These are phyloP conservation scores for Congeria kusceri DNA, from an alignment of 2,888 invertebrate genomes.

Conservation along the genomic window DNA sequence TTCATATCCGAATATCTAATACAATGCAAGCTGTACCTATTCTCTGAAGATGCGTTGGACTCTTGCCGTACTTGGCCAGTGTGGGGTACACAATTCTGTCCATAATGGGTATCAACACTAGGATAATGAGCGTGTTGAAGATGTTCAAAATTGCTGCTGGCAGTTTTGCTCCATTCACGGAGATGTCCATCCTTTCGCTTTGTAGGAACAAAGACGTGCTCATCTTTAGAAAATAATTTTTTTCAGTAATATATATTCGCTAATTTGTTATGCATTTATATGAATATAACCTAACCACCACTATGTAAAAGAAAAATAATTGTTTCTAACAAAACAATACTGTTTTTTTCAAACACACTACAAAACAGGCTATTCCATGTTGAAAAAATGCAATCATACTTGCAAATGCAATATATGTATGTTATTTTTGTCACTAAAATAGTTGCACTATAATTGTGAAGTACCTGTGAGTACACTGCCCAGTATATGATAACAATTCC, in stretches of 20 bases:
- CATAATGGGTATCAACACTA: conserved; percentile 81
- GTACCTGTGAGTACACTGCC: conserved; percentile 79
- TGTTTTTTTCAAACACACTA: too few species aligned
- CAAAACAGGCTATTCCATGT: too few species aligned
- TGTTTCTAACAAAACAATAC: too few species aligned
- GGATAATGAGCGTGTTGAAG: conserved; percentile 80
- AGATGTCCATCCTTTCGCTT: conserved; percentile 79
- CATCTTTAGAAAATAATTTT: conserved; percentile 72
- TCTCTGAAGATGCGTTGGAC: conserved; percentile 78
- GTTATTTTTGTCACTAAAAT: too few species aligned
- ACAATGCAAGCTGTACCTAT: conserved; percentile 71
- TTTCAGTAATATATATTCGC: too few species aligned
- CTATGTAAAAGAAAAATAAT: too few species aligned
- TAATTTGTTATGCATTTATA: too few species aligned
- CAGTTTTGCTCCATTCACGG: conserved; percentile 69
- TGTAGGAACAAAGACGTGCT: conserved; percentile 81
- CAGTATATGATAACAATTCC: conserved; percentile 77
- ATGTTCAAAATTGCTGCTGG: conserved; percentile 81
- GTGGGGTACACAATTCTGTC: conserved; percentile 78
- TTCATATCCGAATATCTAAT: too few species aligned
- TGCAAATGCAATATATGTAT: too few species aligned
- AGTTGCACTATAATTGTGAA: too few species aligned
- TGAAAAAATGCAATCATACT: too few species aligned
- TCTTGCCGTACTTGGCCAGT: conserved; percentile 69
- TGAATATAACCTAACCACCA: too few species aligned